Evolutionary conservation across 2,113 vertebrate genomes (phyloP), one percentile per base, ranked within the genome.

Genomic region (Chinchilla lanigera): DNA sequence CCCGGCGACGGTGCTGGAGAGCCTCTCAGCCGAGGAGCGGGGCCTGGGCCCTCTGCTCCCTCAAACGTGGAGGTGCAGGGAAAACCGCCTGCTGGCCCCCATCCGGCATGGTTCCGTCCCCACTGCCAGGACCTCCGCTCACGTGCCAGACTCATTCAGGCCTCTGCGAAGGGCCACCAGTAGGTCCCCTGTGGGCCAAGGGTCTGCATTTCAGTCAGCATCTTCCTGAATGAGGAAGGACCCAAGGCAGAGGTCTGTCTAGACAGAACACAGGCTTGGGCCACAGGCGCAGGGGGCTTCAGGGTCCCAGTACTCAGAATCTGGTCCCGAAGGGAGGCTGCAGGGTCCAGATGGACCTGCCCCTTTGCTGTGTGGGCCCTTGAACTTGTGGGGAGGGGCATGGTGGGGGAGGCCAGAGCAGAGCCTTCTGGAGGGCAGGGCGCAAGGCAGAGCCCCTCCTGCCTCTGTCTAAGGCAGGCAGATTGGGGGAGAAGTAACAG

Each of bases 131-230:
- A 38, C 17, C 20, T 30, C 20, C 30, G n/a, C 7, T 38, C 65
- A n/a, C 33, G 2, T 0, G 0, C 83, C 24, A 54, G n/a, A 33
- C 9, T 38, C n/a, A 33, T 38, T 38, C 6, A 7, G 7, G 24
- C 0, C 4, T 28, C 17, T 13, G 14, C 63, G 65, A 9, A 17
- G 0, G 41, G 73, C 33, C 3, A 41, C 44, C 54, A 7, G 0
- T 0, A 38, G 44, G 71, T 73, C 33, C 24, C 24, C 44, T 65
- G 11, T 26, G 33, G 65, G 26, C n/a, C 3, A 3, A 19, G 10
- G 26, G 30, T 26, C 69, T 69, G 47, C 22, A 7, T 3, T 14
- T 11, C 7, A 50, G 19, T 22, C 13, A 58, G 33, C 22, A 13
- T 38, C 56, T 75, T n/a, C 41, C 58, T 12, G 63, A 3, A 7